These are phyloP conservation scores for Drosophila yooni DNA, from an alignment of 2,888 invertebrate species.

Conservation along the genomic window DNA sequence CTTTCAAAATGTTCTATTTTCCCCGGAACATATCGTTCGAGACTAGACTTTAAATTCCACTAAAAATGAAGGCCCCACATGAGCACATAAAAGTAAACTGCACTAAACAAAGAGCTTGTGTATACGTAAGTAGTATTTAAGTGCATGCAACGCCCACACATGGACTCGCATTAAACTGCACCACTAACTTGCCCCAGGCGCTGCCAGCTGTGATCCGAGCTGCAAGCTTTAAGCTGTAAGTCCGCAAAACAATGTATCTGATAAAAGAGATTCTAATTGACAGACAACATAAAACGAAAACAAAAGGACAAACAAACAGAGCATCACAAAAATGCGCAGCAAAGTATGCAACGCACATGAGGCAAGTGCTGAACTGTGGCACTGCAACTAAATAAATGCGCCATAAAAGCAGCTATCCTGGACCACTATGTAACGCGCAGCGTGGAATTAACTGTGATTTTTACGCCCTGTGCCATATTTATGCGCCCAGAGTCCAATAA, in stretches of 20 bases:
- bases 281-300: constrained; percentile 47
- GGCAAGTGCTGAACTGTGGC: constrained; percentile 3
- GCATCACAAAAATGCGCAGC: not conserved
- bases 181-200: constrained; percentile 21
- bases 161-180: constrained; percentile 43
- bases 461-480: constrained; percentile 65
- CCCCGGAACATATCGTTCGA: not conserved
- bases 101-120: constrained; percentile 38
- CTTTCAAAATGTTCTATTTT: not conserved
- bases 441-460: constrained; percentile 72
- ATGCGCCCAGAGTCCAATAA: constrained; percentile 47
- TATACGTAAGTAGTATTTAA: constrained; percentile 35
- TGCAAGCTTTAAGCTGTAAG: not conserved
- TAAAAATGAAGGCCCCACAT: constrained; percentile 11
- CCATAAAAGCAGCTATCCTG: constrained; percentile 35
- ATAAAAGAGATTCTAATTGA: constrained; percentile 71
- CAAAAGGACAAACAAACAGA: not conserved
- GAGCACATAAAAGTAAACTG: constrained; percentile 34
- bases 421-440: constrained; percentile 68
- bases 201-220: constrained; percentile 5
- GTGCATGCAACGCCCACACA: constrained; percentile 41
- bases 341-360: constrained; percentile 37
- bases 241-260: constrained; percentile 46
- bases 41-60: constrained; percentile 5
- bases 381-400: constrained; percentile 7